Conservation (phyloP, 92 coral and sea anemone species). For the Hydrozoanthus gracilis region DNA sequence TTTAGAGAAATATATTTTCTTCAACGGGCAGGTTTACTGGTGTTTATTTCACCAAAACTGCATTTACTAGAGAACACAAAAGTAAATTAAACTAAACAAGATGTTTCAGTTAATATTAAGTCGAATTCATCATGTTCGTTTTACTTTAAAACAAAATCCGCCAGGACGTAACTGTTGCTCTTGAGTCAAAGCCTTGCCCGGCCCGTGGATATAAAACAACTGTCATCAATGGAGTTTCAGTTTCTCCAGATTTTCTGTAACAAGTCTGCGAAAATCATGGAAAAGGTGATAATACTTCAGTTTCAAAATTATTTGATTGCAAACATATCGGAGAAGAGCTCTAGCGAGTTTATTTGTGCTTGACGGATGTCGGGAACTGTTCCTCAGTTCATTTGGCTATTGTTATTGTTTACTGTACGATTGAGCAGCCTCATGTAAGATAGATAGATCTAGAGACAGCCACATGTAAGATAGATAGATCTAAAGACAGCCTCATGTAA, state of each 20-base stretch:
- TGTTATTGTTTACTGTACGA: background rate
- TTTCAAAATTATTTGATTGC: background rate
- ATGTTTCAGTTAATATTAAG: background rate
- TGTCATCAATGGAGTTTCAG: background rate
- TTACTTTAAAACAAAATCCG: constrained; percentile 13
- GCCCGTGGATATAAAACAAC: background rate
- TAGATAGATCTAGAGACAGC: too few relatives aligned
- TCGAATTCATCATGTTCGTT: background rate
- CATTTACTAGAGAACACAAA: constrained; percentile 10
- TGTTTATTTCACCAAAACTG: constrained; percentile 11
- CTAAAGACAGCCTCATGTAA: too few relatives aligned
- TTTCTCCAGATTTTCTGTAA: constrained; percentile 1
- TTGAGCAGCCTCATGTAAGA: too few relatives aligned
- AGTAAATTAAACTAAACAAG: background rate
- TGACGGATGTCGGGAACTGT: too few relatives aligned
- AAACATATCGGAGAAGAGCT: too few relatives aligned
- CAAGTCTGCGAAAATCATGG: background rate
- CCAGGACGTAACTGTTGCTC: constrained; percentile 7
- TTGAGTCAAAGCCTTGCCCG: constrained; percentile 15
- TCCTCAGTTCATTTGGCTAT: too few relatives aligned
- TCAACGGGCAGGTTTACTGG: constrained; percentile 1
- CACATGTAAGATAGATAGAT: too few relatives aligned
- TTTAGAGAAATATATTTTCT: background rate
- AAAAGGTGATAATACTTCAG: constrained; percentile 25
- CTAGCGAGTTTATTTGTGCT: too few relatives aligned